Evolutionary conservation across 2,888 invertebrate species (phyloP).

Genomic region (Spatulosminthurus flaviceps): DNA sequence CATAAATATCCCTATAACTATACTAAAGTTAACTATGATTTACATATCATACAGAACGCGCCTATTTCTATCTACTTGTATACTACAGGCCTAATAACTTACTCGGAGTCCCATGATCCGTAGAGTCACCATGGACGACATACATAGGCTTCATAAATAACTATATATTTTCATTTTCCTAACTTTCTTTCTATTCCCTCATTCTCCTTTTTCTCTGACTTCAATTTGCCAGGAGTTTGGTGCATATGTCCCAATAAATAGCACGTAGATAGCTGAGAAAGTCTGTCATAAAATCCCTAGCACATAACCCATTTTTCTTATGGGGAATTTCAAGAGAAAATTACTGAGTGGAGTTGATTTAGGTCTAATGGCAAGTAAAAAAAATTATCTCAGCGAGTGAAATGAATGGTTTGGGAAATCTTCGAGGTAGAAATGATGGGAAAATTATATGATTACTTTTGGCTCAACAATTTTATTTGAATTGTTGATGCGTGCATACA

Average conservation of each 20-base stretch:
- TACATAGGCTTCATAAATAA: neutral
- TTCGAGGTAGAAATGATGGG: neutral
- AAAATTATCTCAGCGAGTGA: neutral
- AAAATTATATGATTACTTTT: conserved; percentile 14
- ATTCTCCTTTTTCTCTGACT: neutral
- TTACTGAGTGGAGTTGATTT: neutral
- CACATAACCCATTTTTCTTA: no score
- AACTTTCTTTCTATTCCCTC: conserved; percentile 2
- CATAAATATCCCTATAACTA: no score
- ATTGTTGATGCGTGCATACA: conserved; percentile 5
- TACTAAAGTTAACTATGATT: no score
- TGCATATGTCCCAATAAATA: no score
- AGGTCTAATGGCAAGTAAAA: conserved; percentile 1
- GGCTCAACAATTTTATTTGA: conserved; percentile 5
- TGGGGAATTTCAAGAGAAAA: no score
- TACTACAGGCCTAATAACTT: neutral
- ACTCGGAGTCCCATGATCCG: neutral
- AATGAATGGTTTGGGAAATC: neutral
- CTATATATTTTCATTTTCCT: conserved; percentile 3
- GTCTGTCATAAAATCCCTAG: no score
- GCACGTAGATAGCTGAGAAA: no score
- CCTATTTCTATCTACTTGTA: no score
- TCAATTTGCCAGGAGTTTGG: conserved; percentile 1
- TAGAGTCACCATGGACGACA: neutral
- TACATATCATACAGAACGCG: no score